Base-by-base conservation (phyloP, 1,140 invertebrate species). In the Cepaea nemoralis region DNA sequence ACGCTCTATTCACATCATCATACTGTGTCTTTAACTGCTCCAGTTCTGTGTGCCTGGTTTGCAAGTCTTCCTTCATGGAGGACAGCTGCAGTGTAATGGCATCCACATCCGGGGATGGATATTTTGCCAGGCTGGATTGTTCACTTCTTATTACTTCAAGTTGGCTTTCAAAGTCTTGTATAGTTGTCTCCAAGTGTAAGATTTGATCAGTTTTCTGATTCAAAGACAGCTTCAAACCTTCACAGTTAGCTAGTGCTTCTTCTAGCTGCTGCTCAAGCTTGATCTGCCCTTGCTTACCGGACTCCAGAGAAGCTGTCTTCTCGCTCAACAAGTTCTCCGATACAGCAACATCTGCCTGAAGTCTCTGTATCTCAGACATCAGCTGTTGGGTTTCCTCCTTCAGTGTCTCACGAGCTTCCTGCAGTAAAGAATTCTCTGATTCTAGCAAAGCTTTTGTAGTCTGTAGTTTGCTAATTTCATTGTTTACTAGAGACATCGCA, bases 1-100 rank as follows among this genome's bases (percentile, higher is more conserved):
- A 12, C 6, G 50, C 63, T 39, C 50, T 77, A 27, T 66, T 77
- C 33, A 77, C 1, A 39, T 77, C 42, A 37, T 63, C 75, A 63
- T 39, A 6, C 55, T 37, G 50, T 22, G 50, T 63, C n/a, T 63
- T 55, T 55, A 77, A 31, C 1, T n/a, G 12, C 42, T 1, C 59
- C n/a, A 77, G 37, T 12, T 77, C 75, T 27, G 19, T 24, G 24
- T 31, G 24, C 39, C 37, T 77, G 22, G 31, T 8, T 27, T 77
- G 33, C 33, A 78, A 27, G 24, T 69, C 33, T 69, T 78, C 77
- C 33, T 45, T 42, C 39, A 78, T 8, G 24, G 35, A 19, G 3
- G 27, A 31, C 39, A 69, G 6, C 50, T 69, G 35, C 3, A 69
- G 37, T 5, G 69, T 8, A 40, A 42, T 24, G 12, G 69, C 33